A percentile compares a stretch with the other conserved stretches of the same genome.
phyloP scores from a whole-genome alignment of 92 coral and sea anemone species.

The Epizoanthus illoricatus region DNA sequence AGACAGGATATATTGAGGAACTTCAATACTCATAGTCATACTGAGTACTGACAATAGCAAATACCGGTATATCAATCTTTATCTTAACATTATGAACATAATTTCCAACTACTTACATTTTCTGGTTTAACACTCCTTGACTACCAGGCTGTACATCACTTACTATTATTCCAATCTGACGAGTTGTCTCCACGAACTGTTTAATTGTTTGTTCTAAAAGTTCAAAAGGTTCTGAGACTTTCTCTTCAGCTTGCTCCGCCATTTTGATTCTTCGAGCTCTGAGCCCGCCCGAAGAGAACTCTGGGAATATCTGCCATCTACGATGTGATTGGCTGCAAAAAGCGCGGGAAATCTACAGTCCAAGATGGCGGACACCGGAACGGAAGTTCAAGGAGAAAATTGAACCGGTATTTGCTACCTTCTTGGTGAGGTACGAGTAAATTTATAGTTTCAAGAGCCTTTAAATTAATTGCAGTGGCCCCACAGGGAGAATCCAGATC shows the following conservation, averaged over 20 bases:
- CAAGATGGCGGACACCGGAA: constrained; percentile 27
- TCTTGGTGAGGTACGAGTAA: not conserved
- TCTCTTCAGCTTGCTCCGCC: constrained; percentile 73
- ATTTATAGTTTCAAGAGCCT: not conserved
- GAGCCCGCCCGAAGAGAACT: constrained; percentile 23
- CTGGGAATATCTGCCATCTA: constrained; percentile 15
- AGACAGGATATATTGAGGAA: too few relatives aligned
- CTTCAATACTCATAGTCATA: too few relatives aligned
- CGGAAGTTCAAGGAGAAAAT: not conserved
- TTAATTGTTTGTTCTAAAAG: constrained; percentile 96
- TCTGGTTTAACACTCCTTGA: constrained; percentile 97
- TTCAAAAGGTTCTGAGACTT: constrained; percentile 84
- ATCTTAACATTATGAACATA: too few relatives aligned
- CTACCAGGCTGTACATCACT: constrained; percentile 99
- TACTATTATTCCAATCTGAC: constrained; percentile 98
- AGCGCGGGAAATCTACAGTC: constrained; percentile 32
- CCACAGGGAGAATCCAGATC: too few relatives aligned
- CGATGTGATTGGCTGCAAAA: constrained; percentile 19
- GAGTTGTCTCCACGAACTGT: constrained; percentile 95
- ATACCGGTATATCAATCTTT: too few relatives aligned
- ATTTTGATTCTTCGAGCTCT: constrained; percentile 39
- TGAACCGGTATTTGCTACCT: too few relatives aligned
- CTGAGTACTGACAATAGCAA: too few relatives aligned
- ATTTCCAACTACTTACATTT: constrained; percentile 73
- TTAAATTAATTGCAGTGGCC: constrained; percentile 10